A percentile compares a stretch with the other conserved stretches of the same genome.
phyloP scores from a whole-genome alignment of 53 echinoderm and acorn worm species.

The Crossaster papposus region DNA sequence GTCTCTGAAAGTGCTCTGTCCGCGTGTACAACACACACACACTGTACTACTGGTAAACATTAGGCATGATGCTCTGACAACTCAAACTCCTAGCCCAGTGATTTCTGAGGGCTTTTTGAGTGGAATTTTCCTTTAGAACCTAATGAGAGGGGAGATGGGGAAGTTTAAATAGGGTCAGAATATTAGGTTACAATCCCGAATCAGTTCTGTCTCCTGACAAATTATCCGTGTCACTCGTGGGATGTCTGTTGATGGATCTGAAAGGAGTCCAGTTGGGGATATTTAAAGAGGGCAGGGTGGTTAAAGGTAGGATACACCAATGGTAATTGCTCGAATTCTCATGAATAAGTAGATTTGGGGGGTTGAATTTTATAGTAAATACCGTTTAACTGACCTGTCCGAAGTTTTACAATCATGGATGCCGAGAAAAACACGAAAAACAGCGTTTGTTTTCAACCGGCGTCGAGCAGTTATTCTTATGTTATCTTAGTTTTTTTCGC shows the following conservation, averaged over 20 bases:
- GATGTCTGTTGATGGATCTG: background rate
- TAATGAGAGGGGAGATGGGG: background rate
- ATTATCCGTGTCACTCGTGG: slow-evolving; percentile 30
- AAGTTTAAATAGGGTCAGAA: background rate
- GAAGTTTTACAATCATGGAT: no score
- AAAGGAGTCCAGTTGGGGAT: no score
- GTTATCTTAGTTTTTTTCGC: no score
- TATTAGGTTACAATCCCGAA: background rate
- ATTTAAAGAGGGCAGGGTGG: no score
- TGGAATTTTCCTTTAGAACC: background rate
- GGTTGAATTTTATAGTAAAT: no score
- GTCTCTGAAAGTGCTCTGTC: background rate
- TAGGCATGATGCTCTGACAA: background rate
- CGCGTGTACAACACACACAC: background rate
- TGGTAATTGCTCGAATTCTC: no score
- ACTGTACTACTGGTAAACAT: slow-evolving; percentile 5
- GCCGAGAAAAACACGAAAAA: no score
- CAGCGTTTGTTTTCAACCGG: no score
- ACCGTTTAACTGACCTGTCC: no score
- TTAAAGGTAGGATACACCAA: no score
- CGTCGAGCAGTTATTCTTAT: no score
- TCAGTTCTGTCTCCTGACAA: background rate
- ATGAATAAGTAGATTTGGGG: no score
- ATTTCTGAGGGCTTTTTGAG: background rate
- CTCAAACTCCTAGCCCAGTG: slow-evolving; percentile 17